Evolutionary conservation across 2,888 invertebrate genomes (phyloP).

Genomic region (Halictus ligatus): DNA sequence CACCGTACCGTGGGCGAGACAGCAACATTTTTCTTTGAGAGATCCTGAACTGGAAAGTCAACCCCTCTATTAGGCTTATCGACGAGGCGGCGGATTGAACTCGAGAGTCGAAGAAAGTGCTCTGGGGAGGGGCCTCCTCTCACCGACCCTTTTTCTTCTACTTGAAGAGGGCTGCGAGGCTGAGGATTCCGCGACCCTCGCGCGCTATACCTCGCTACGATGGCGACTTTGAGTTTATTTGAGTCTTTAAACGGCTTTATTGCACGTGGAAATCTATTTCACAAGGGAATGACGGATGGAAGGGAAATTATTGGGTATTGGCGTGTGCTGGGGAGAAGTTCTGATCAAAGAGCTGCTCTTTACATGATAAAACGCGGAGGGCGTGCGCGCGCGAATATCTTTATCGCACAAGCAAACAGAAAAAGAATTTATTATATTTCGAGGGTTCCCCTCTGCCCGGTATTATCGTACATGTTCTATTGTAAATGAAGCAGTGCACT

Average conservation of each 20-base stretch:
- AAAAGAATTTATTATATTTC: not conserved
- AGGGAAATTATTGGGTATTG: not conserved
- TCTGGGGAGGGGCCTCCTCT: not conserved
- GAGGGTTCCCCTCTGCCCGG: not conserved
- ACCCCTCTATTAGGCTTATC: slow-evolving; percentile 26
- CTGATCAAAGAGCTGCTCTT: not conserved
- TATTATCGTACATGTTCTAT: not conserved
- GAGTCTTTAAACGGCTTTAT: not conserved
- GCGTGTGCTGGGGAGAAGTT: not conserved
- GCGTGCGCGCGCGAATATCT: not conserved
- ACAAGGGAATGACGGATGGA: not conserved
- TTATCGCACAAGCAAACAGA: not conserved
- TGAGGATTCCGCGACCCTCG: not conserved
- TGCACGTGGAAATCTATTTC: slow-evolving; percentile 8
- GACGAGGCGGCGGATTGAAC: slow-evolving; percentile 18
- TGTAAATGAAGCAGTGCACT: not conserved
- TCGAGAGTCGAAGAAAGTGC: slow-evolving; percentile 13
- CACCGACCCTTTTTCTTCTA: slow-evolving; percentile 5
- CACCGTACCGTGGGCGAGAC: not conserved
- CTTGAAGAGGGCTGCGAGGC: slow-evolving; percentile 10
- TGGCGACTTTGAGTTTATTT: not conserved
- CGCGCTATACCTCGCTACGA: not conserved
- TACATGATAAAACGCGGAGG: not conserved
- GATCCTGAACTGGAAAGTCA: not conserved
- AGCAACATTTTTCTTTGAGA: slow-evolving; percentile 7